phyloP scores from a whole-genome alignment of 2,888 invertebrate species.

The Morpho achilles region DNA sequence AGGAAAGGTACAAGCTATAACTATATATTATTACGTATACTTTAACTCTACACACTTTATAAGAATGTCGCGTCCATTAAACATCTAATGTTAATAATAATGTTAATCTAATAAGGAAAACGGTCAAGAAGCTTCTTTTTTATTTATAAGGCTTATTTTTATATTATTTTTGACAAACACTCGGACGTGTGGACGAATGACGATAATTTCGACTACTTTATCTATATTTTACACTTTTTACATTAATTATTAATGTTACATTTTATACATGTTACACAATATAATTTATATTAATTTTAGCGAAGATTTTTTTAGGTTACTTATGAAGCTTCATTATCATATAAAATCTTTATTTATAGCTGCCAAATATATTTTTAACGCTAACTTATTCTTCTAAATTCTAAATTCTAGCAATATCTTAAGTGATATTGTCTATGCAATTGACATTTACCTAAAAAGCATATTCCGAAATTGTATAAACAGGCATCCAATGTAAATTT shows the following conservation, averaged over 20 bases:
- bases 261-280: constrained; percentile 13
- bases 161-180: constrained; percentile 44
- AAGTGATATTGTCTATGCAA: constrained; percentile 67
- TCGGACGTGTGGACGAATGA: constrained; percentile 63
- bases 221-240: constrained; percentile 29
- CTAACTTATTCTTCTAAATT: no score
- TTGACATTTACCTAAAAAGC: constrained; percentile 43
- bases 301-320: constrained; percentile 27
- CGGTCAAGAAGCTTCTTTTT: constrained; percentile 1
- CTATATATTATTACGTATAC: constrained; percentile 20
- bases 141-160: constrained; percentile 15
- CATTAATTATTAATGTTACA: constrained; percentile 24
- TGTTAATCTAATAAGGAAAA: neutral
- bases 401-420: neutral
- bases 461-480: constrained; percentile 8
- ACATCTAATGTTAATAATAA: neutral
- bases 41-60: constrained; percentile 6
- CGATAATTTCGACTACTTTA: constrained; percentile 48
- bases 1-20: constrained; percentile 13
- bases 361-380: neutral
- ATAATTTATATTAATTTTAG: constrained; percentile 21
- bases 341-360: constrained; percentile 28
- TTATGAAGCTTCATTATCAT: constrained; percentile 26
- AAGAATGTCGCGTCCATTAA: neutral
- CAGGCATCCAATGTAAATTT: neutral